Conservation (phyloP, 2,888 invertebrate species). For the Tetragonisca angustula region DNA sequence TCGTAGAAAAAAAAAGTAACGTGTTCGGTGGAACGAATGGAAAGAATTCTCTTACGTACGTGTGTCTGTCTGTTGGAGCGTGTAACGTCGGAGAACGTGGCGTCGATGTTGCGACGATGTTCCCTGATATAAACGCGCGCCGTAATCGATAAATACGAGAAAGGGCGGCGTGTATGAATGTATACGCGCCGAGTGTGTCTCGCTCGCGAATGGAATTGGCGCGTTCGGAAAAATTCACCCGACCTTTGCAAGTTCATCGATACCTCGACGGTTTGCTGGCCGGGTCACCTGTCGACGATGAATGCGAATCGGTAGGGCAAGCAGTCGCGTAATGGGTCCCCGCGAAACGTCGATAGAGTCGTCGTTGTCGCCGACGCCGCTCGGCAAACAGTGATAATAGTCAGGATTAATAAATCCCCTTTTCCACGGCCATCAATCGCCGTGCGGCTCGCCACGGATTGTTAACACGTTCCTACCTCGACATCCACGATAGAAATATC, state of each 20-base stretch:
- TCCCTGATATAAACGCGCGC: constrained; percentile 46
- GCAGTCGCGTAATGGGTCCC: constrained; percentile 37
- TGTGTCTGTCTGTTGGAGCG: not conserved
- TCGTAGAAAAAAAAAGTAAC: constrained; percentile 1
- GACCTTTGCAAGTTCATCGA: not conserved
- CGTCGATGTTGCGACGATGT: constrained; percentile 27
- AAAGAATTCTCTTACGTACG: not conserved
- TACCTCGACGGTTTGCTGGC: not conserved
- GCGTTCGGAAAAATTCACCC: not conserved
- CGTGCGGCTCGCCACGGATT: constrained; percentile 71
- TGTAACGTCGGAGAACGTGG: not conserved
- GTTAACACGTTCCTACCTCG: constrained; percentile 74
- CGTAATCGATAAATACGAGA: constrained; percentile 44
- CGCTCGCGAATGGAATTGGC: not conserved
- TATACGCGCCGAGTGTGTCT: not conserved
- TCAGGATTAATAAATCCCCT: constrained; percentile 78
- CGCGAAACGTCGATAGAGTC: constrained; percentile 70
- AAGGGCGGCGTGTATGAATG: constrained; percentile 1
- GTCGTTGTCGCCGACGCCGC: constrained; percentile 57
- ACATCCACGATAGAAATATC: constrained; percentile 77
- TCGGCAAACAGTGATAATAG: constrained; percentile 71
- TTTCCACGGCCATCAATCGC: constrained; percentile 78
- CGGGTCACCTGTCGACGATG: not conserved
- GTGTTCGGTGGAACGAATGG: not conserved
- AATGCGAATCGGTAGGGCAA: constrained; percentile 29